phyloP scores from a whole-genome alignment of 2,888 invertebrate genomes.

The Scaptomyza reducta region DNA sequence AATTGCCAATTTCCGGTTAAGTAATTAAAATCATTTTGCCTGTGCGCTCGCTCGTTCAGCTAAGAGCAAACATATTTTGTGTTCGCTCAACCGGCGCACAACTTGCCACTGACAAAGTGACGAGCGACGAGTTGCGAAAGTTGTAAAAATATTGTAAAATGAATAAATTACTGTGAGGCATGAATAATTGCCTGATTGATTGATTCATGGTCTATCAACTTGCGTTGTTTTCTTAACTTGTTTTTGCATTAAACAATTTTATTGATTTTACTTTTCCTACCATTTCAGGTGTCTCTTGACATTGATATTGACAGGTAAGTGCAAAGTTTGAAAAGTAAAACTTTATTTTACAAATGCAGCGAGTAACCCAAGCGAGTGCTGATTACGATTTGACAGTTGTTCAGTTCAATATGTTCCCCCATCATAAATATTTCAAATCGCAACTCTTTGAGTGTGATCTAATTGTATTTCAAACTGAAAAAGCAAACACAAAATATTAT shows the following conservation, averaged over 20 bases:
- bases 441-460: too few relatives aligned
- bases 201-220: constrained; percentile 10
- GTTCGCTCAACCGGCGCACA: constrained; percentile 30
- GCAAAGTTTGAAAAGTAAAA: background rate
- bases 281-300: background rate
- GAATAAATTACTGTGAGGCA: constrained; percentile 73
- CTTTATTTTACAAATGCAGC: background rate
- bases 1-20: constrained; percentile 81
- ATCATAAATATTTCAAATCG: too few relatives aligned
- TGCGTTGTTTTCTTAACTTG: background rate
- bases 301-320: background rate
- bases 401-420: too few relatives aligned
- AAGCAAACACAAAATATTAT: too few relatives aligned
- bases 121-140: constrained; percentile 2
- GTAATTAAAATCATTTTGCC: constrained; percentile 77
- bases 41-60: constrained; percentile 22
- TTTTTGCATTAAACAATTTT: constrained; percentile 23
- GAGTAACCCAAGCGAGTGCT: background rate
- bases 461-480: too few relatives aligned
- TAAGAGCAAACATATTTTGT: constrained; percentile 70
- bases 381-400: too few relatives aligned
- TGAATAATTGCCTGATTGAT: constrained; percentile 70
- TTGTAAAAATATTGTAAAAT: constrained; percentile 45
- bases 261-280: constrained; percentile 8
- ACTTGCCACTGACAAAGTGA: constrained; percentile 4